Percentiles rank a stretch among this genome's conserved stretches.
Evolutionary conservation across 2,797 vertebrate genomes (phyloP).

Genomic region (Sciaenops ocellatus): DNA sequence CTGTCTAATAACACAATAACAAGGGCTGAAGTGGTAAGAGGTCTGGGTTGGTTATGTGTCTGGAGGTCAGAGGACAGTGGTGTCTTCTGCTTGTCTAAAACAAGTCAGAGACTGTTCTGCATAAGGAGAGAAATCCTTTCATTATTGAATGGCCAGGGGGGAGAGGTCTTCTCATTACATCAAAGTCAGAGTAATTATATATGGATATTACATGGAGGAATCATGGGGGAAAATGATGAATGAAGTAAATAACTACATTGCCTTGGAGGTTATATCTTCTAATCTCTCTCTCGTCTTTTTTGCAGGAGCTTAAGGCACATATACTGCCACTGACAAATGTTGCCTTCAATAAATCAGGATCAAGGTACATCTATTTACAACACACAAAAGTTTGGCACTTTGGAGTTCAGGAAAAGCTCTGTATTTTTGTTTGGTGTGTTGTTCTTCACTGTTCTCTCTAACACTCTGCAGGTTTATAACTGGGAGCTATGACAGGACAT

Average conservation of each 20-base stretch:
- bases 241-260: slow-evolving; percentile 36
- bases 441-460: slow-evolving; percentile 14
- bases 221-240: slow-evolving; percentile 49
- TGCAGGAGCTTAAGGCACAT: slow-evolving; percentile 92
- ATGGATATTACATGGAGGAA: slow-evolving; percentile 45
- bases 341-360: slow-evolving; percentile 98
- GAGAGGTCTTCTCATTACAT: slow-evolving; percentile 26
- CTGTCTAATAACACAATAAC: background rate
- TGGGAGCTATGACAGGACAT: slow-evolving; percentile 98
- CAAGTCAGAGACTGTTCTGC: slow-evolving; percentile 16
- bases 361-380: slow-evolving; percentile 86
- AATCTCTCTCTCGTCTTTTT: slow-evolving; percentile 24
- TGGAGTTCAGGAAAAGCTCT: background rate
- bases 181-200: slow-evolving; percentile 49
- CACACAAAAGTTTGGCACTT: background rate
- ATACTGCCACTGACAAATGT: slow-evolving; percentile 95
- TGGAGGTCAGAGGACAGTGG: slow-evolving; percentile 4
- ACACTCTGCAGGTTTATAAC: slow-evolving; percentile 91
- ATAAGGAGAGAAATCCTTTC: slow-evolving; percentile 2
- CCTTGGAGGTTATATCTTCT: slow-evolving; percentile 24
- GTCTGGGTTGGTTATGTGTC: background rate
- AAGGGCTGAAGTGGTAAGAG: background rate
- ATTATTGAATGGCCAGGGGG: background rate
- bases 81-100: slow-evolving; percentile 8
- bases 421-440: background rate